phyloP scores from a whole-genome alignment of 1,140 invertebrate genomes.

The Zaprionus lachaisei region DNA sequence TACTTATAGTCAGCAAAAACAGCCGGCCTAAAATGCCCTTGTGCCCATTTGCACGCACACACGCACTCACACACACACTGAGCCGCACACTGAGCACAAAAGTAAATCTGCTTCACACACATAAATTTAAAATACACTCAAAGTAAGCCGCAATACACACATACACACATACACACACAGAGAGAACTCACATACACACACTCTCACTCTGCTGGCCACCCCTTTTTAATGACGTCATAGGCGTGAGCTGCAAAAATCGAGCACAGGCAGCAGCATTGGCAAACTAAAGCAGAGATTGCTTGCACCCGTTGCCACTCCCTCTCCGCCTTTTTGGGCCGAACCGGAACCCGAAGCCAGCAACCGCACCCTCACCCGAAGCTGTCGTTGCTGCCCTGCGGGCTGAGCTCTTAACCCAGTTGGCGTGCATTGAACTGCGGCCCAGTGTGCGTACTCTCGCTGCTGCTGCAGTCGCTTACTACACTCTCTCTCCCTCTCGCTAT shows the following conservation, averaged over 20 bases:
- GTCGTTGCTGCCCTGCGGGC: background rate
- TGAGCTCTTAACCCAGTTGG: constrained; percentile 71
- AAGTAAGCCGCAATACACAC: constrained; percentile 51
- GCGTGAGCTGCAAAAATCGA: constrained; percentile 44
- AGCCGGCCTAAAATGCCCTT: constrained; percentile 66
- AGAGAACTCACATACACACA: no score
- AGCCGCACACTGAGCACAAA: constrained; percentile 38
- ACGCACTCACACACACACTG: constrained; percentile 4
- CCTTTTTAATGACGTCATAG: constrained; percentile 76
- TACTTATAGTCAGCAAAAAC: constrained; percentile 42
- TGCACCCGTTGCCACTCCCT: background rate
- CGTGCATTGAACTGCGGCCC: constrained; percentile 66
- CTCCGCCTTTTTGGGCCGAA: background rate
- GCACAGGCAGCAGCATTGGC: constrained; percentile 23
- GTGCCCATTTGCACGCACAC: constrained; percentile 60
- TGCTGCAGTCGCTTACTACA: background rate
- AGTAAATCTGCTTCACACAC: constrained; percentile 49
- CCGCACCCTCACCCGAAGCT: background rate
- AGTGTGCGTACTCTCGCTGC: background rate
- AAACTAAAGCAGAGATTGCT: constrained; percentile 11
- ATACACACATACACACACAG: background rate
- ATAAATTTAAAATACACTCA: constrained; percentile 51
- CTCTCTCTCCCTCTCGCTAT: constrained; percentile 12
- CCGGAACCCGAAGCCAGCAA: background rate
- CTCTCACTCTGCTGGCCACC: background rate